phyloP scores from a whole-genome alignment of 1,140 invertebrate genomes.

The Ctenoplectra terminalis region DNA sequence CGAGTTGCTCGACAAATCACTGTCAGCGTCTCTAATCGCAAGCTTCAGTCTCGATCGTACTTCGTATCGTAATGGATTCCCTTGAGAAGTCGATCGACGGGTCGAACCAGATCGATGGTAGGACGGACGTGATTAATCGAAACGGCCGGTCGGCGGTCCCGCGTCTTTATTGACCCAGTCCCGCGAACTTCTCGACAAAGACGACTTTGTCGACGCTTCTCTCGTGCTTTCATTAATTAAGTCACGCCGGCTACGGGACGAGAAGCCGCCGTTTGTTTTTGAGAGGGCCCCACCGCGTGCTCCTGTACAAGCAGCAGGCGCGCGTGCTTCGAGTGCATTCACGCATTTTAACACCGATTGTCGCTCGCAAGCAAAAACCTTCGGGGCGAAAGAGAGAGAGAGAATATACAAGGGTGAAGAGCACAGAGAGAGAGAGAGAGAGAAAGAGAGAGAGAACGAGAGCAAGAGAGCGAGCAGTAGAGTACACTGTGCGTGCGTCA shows the following conservation, averaged over 20 bases:
- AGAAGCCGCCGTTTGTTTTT: conserved; percentile 52
- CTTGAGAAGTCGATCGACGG: not conserved
- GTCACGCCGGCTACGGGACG: conserved; percentile 46
- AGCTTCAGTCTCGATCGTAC: not conserved
- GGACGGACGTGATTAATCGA: conserved; percentile 17
- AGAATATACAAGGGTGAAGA: not conserved
- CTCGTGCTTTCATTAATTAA: conserved; percentile 62
- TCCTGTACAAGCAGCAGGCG: conserved; percentile 30
- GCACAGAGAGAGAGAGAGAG: not conserved
- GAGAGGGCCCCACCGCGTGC: conserved; percentile 53
- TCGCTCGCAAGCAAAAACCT: conserved; percentile 41
- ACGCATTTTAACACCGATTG: conserved; percentile 59
- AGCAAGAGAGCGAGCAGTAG: too few species aligned
- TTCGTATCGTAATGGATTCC: not conserved
- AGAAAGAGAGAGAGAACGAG: too few species aligned
- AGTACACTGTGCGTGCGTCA: too few species aligned
- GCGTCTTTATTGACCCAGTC: conserved; percentile 69
- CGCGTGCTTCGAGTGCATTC: conserved; percentile 57
- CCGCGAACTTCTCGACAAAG: conserved; percentile 66
- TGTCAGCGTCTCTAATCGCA: conserved; percentile 14
- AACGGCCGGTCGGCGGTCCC: conserved; percentile 1
- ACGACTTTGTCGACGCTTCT: conserved; percentile 59
- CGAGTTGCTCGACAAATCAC: conserved; percentile 10
- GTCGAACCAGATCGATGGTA: conserved; percentile 16
- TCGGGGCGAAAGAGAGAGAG: conserved; percentile 7